These are phyloP conservation scores for Colletes latitarsis DNA, from an alignment of 1,140 invertebrate species.

Conservation along the genomic window DNA sequence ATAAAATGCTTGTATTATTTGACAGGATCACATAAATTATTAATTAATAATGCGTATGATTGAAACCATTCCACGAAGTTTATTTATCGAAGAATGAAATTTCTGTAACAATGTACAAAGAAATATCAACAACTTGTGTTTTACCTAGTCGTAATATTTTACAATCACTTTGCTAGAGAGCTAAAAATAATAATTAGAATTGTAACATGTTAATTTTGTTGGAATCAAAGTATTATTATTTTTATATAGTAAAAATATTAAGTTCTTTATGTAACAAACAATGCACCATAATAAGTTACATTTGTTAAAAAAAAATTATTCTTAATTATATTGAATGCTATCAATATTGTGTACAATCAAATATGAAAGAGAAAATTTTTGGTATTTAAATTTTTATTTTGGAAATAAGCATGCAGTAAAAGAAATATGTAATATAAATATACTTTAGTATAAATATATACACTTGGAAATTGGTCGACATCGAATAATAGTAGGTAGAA, in stretches of 20 bases:
- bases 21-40: too few species aligned
- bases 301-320: neutral
- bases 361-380: neutral
- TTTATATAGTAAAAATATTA: too few species aligned
- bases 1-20: neutral
- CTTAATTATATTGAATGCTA: neutral
- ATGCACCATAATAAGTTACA: neutral
- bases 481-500: neutral
- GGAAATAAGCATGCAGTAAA: neutral
- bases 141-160: neutral
- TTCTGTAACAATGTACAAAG: neutral
- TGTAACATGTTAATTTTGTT: neutral
- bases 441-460: slow-evolving; percentile 1
- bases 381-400: neutral
- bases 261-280: neutral
- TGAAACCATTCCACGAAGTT: neutral
- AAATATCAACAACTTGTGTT: neutral
- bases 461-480: slow-evolving; percentile 2
- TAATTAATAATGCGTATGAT: neutral
- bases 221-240: too few species aligned
- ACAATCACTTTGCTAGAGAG: neutral
- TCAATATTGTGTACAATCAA: neutral
- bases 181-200: neutral
- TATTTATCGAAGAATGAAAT: neutral
- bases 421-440: neutral